Conservation (phyloP, 2,888 invertebrate species). For the Dilophus febrilis region DNA sequence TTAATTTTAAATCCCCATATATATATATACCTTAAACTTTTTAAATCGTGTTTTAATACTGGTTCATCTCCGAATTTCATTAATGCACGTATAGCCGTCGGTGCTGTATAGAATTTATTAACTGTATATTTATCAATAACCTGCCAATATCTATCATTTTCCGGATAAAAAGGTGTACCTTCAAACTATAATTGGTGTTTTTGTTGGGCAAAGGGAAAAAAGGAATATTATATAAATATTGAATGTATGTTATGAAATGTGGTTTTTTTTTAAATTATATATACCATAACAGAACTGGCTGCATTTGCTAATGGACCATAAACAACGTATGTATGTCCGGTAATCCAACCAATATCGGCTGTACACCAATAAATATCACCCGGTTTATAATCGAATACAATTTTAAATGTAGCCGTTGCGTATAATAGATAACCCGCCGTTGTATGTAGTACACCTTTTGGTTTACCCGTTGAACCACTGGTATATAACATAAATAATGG, state of each 20-base stretch:
- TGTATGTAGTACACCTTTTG: slow-evolving; percentile 94
- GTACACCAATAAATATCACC: slow-evolving; percentile 85
- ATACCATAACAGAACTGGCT: slow-evolving; percentile 85
- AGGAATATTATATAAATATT: not conserved
- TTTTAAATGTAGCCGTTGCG: slow-evolving; percentile 85
- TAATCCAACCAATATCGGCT: slow-evolving; percentile 94
- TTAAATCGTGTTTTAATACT: slow-evolving; percentile 48
- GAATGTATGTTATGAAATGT: not conserved
- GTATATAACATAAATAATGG: slow-evolving; percentile 97
- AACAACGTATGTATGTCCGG: slow-evolving; percentile 81
- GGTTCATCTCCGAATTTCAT: slow-evolving; percentile 86
- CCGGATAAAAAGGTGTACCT: slow-evolving; percentile 91
- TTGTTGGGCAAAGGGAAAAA: not conserved
- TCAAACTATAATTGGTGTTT: slow-evolving; percentile 50
- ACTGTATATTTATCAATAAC: slow-evolving; percentile 88
- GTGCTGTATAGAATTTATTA: slow-evolving; percentile 94
- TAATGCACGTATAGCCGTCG: slow-evolving; percentile 89
- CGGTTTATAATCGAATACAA: slow-evolving; percentile 82
- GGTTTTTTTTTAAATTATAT: slow-evolving; percentile 17
- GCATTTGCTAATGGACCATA: slow-evolving; percentile 92
- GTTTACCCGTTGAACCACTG: slow-evolving; percentile 89
- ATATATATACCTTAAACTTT: slow-evolving; percentile 22
- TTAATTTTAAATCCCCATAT: not conserved
- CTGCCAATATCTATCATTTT: slow-evolving; percentile 84
- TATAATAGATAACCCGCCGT: slow-evolving; percentile 90